phyloP scores from a whole-genome alignment of 2,888 invertebrate genomes.

The Margaritifera margaritifera region DNA sequence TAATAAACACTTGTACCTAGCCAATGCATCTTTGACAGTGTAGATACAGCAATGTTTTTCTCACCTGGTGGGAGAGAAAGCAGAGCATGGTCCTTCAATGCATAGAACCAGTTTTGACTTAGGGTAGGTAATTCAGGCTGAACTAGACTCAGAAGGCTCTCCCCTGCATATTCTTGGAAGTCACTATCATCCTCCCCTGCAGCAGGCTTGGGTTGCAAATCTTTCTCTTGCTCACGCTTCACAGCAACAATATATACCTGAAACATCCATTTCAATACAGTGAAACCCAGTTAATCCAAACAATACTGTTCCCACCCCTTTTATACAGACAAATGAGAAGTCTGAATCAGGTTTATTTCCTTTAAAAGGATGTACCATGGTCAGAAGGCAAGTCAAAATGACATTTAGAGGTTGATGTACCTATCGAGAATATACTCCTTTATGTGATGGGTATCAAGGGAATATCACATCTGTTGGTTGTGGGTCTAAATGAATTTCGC shows the following conservation, averaged over 20 bases:
- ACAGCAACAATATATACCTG: constrained; percentile 96
- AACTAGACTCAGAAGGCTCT: constrained; percentile 86
- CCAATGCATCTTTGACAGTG: background rate
- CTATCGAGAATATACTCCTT: too few relatives aligned
- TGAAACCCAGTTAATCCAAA: background rate
- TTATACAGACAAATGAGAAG: background rate
- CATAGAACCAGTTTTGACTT: constrained; percentile 95
- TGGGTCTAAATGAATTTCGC: too few relatives aligned
- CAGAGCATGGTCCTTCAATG: constrained; percentile 94
- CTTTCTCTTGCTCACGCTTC: constrained; percentile 71
- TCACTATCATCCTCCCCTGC: constrained; percentile 75
- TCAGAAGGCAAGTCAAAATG: too few relatives aligned
- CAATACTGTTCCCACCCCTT: background rate
- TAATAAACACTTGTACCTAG: background rate
- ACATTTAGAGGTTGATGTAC: too few relatives aligned
- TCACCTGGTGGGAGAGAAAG: constrained; percentile 83
- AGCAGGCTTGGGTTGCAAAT: constrained; percentile 33
- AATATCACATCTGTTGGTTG: too few relatives aligned
- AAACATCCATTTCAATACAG: constrained; percentile 6
- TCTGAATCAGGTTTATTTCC: too few relatives aligned
- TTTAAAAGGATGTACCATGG: too few relatives aligned
- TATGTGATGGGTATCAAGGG: too few relatives aligned
- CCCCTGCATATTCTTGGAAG: constrained; percentile 77
- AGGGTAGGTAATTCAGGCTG: constrained; percentile 93
- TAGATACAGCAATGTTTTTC: background rate